Evolutionary conservation across 2,888 invertebrate species (phyloP).

Genomic region (Petrolisthes manimaculis): DNA sequence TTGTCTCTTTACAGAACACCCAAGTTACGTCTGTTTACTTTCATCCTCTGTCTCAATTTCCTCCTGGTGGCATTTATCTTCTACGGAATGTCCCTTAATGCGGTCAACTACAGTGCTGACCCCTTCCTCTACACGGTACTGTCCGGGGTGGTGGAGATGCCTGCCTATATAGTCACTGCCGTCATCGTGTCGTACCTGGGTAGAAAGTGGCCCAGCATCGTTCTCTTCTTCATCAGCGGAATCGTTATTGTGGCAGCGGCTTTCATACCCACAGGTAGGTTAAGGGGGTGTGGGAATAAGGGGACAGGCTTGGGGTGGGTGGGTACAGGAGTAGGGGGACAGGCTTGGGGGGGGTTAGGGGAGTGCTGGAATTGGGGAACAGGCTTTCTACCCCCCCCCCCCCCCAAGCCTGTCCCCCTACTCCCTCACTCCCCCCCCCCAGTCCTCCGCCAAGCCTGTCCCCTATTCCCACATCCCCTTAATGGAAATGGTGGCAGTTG

Average conservation of each 20-base stretch:
- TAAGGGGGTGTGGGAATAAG: no score
- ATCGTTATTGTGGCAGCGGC: slow-evolving; percentile 49
- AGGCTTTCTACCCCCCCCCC: no score
- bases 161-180: slow-evolving; percentile 48
- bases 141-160: slow-evolving; percentile 57
- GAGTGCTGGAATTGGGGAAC: no score
- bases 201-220: slow-evolving; percentile 34
- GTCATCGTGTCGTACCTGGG: slow-evolving; percentile 48
- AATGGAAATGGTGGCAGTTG: no score
- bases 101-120: slow-evolving; percentile 57
- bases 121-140: slow-evolving; percentile 50
- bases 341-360: no score
- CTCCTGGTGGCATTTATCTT: slow-evolving; percentile 53
- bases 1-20: slow-evolving; percentile 30
- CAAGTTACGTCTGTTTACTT: slow-evolving; percentile 39
- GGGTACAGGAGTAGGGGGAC: no score
- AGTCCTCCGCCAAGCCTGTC: no score
- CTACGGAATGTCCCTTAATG: slow-evolving; percentile 58
- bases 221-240: slow-evolving; percentile 48
- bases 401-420: no score
- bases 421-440: background rate
- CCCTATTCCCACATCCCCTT: no score
- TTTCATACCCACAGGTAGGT: slow-evolving; percentile 51
- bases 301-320: no score
- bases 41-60: slow-evolving; percentile 49